Evolutionary conservation across 1,140 invertebrate species (phyloP).

Genomic region (Sinonovacula constricta): DNA sequence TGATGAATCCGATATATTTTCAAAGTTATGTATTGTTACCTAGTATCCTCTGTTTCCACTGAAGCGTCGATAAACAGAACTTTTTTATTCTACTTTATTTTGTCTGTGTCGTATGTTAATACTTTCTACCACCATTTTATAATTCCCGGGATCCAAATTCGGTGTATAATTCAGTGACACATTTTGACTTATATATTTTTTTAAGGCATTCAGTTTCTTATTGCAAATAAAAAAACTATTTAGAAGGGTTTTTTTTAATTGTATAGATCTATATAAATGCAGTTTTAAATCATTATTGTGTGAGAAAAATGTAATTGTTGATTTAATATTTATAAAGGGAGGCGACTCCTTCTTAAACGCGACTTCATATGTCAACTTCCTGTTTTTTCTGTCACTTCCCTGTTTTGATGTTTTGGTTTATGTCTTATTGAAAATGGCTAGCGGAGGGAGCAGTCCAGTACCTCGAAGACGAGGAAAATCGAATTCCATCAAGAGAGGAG

Average conservation of each 20-base stretch:
- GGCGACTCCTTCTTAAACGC: neutral
- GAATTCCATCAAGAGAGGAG: slow-evolving; percentile 52
- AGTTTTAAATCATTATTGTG: neutral
- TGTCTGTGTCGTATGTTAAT: no score
- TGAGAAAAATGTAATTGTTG: neutral
- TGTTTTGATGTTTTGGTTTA: neutral
- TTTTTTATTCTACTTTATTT: no score
- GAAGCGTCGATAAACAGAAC: no score
- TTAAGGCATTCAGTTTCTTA: neutral
- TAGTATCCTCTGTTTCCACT: no score
- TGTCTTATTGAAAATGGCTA: neutral
- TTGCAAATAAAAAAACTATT: neutral
- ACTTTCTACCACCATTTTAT: no score
- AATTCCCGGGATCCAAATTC: no score
- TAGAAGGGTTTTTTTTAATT: neutral
- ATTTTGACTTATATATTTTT: neutral
- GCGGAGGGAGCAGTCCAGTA: slow-evolving; percentile 4
- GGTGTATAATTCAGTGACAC: no score
- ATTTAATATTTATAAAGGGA: neutral
- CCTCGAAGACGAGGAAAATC: slow-evolving; percentile 30
- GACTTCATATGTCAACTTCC: neutral
- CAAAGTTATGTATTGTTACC: no score
- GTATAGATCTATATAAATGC: neutral
- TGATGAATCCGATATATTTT: neutral
- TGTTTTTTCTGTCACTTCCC: slow-evolving; percentile 21